These are phyloP conservation scores for Tethea ocularis DNA, from an alignment of 2,888 invertebrate genomes.

Conservation along the genomic window DNA sequence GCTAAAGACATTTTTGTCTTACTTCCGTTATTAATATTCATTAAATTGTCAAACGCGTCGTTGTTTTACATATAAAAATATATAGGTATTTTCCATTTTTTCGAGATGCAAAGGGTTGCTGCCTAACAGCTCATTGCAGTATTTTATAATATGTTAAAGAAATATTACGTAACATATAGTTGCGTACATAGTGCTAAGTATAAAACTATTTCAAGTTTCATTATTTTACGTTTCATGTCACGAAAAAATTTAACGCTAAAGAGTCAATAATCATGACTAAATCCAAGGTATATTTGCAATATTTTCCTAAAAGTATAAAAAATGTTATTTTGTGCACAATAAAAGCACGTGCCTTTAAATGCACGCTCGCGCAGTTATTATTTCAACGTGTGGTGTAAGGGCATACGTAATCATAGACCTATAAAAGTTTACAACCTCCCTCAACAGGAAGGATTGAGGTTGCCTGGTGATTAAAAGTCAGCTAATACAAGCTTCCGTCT, in stretches of 20 bases:
- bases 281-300: background rate
- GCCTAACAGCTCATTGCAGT: too few species aligned
- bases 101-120: too few species aligned
- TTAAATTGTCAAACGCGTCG: background rate
- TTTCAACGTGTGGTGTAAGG: background rate
- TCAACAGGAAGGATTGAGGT: background rate
- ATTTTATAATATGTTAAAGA: too few species aligned
- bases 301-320: background rate
- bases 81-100: too few species aligned
- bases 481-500: too few species aligned
- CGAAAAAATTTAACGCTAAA: background rate
- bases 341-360: background rate
- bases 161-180: too few species aligned
- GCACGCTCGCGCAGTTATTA: background rate
- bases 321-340: background rate
- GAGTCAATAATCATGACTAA: too few species aligned
- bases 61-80: background rate
- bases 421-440: slow-evolving; percentile 26
- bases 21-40: background rate
- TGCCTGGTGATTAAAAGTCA: background rate
- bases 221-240: background rate
- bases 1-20: background rate
- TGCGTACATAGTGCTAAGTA: background rate
- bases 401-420: slow-evolving; percentile 25
- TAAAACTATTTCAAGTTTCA: too few species aligned